These are phyloP conservation scores for Electrona antarctica DNA, from an alignment of 2,113 vertebrate species.

Conservation along the genomic window DNA sequence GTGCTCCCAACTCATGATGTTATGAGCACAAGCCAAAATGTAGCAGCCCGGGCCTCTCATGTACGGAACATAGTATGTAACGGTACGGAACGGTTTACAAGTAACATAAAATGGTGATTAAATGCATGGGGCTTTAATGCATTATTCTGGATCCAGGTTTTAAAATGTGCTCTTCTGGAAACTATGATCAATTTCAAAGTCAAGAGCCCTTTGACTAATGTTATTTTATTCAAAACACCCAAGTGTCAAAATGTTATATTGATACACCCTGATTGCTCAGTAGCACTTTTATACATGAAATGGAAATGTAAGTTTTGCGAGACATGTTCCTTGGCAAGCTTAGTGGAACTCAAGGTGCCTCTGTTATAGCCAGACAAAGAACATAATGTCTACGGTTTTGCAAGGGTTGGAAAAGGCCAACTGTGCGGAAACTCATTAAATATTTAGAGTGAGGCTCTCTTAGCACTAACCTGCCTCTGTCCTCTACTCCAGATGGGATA, in stretches of 20 bases:
- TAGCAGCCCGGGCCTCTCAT: too few relatives aligned
- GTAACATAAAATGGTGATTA: too few relatives aligned
- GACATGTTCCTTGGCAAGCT: slow-evolving; percentile 10
- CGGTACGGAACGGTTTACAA: too few relatives aligned
- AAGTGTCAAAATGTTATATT: neutral
- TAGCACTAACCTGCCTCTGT: slow-evolving; percentile 67
- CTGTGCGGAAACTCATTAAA: slow-evolving; percentile 79
- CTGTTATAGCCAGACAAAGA: slow-evolving; percentile 46
- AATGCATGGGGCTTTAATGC: too few relatives aligned
- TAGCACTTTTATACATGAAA: slow-evolving; percentile 23
- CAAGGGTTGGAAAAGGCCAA: slow-evolving; percentile 71
- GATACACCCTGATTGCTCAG: neutral
- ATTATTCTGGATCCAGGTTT: too few relatives aligned
- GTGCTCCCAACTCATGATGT: too few relatives aligned
- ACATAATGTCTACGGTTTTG: slow-evolving; percentile 70
- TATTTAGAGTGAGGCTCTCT: slow-evolving; percentile 78
- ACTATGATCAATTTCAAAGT: too few relatives aligned
- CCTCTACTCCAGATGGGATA: slow-evolving; percentile 73
- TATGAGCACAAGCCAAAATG: too few relatives aligned
- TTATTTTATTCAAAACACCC: too few relatives aligned
- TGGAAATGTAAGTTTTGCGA: slow-evolving; percentile 2
- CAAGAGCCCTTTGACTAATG: too few relatives aligned
- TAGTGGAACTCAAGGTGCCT: slow-evolving; percentile 29
- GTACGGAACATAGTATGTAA: too few relatives aligned
- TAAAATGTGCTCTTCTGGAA: too few relatives aligned